Evolutionary conservation across 2,888 invertebrate genomes (phyloP), one percentile per base, ranked within the genome.

Genomic region (Pyrocoelia pectoralis): DNA sequence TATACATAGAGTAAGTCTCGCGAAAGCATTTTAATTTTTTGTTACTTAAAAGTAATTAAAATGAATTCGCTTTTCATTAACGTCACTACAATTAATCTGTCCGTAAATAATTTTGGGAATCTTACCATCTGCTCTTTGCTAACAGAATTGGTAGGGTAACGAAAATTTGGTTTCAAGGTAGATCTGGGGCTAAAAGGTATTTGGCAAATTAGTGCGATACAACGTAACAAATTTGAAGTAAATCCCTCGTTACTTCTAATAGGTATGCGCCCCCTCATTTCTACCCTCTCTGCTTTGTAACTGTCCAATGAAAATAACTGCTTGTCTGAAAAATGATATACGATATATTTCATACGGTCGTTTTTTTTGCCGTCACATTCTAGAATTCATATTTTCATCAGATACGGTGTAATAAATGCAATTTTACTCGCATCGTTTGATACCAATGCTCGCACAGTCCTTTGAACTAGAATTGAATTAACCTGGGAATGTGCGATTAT

Each of bases 121-220:
- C 54, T 64, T 65, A 61, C 58, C 69, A 69, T 66, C 66, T 68
- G 69, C 55, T 65, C 58, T 68, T 63, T 63, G 53, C 60, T 65
- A 69, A 68, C 65, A 65, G 68, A 69, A 65, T 68, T 52, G 66
- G 56, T 65, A 66, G 62, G 67, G 64, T 46, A 64, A 53, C 56
- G 65, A 62, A 70, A 68, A 68, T 70, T 70, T 59, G 69, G 66
- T 70, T 68, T 65, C 65, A 59, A 61, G 61, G 61, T 50, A 51
- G 60, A 55, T 52, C 65, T 56, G 56, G 56, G 67, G 63, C 57
- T 60, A 57, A 61, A 65, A 65, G 67, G 67, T 61, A 65, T 69
- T 65, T 58, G 58, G 61, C 63, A 65, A 68, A 68, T 68, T 68
- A 68, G 66, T 67, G 52, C 67, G 62, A 67, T 67, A 68, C 68